Percentiles rank a stretch among this genome's conserved stretches.
phyloP scores from a whole-genome alignment of 1,140 invertebrate genomes.

The Drosophila auraria region DNA sequence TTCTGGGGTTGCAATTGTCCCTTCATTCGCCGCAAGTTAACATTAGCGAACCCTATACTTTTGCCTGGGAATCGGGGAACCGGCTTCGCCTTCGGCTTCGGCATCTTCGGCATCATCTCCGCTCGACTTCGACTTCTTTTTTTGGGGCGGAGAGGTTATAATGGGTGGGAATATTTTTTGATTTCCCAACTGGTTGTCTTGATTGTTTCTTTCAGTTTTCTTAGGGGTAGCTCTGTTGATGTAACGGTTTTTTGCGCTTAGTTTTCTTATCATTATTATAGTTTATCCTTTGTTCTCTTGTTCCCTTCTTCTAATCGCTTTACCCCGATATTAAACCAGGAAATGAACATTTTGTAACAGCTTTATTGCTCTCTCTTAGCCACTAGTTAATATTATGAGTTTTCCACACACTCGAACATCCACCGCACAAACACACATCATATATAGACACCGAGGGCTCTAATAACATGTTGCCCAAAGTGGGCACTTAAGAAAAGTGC shows the following conservation, averaged over 20 bases:
- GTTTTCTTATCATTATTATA: slow-evolving; percentile 20
- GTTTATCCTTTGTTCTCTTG: slow-evolving; percentile 19
- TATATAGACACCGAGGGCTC: slow-evolving; percentile 25
- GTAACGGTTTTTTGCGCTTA: slow-evolving; percentile 25
- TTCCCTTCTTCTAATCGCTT: slow-evolving; percentile 22
- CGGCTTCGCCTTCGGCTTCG: background rate
- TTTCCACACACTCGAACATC: slow-evolving; percentile 43
- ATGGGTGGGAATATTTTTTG: slow-evolving; percentile 83
- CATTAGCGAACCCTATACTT: slow-evolving; percentile 30
- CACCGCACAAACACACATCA: slow-evolving; percentile 8
- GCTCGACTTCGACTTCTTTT: slow-evolving; percentile 59
- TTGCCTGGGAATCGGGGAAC: slow-evolving; percentile 63
- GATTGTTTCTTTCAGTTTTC: slow-evolving; percentile 40
- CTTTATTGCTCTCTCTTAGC: slow-evolving; percentile 36
- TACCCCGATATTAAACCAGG: slow-evolving; percentile 27
- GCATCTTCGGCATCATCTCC: slow-evolving; percentile 29
- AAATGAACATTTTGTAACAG: slow-evolving; percentile 50
- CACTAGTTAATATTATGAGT: slow-evolving; percentile 62
- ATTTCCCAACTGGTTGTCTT: slow-evolving; percentile 51
- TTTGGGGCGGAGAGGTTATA: slow-evolving; percentile 65
- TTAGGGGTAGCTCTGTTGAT: slow-evolving; percentile 16
- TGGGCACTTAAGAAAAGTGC: slow-evolving; percentile 62
- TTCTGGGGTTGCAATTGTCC: slow-evolving; percentile 41
- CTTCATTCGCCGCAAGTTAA: slow-evolving; percentile 27
- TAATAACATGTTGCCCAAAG: slow-evolving; percentile 68